Evolutionary conservation across 2,113 vertebrate genomes (phyloP).

Genomic region (Merops nubicus): DNA sequence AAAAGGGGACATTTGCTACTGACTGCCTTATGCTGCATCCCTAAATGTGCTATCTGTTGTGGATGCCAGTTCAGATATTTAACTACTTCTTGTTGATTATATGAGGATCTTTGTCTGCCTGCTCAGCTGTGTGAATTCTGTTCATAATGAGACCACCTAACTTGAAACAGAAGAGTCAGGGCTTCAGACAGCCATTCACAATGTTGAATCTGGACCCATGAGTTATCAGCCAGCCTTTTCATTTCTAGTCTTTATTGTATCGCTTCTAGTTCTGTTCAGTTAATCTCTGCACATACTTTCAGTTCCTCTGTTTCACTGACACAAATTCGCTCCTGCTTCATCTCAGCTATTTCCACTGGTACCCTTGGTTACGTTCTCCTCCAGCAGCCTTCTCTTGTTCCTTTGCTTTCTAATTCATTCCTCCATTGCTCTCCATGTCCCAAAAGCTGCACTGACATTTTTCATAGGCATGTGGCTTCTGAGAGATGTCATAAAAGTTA

Average conservation of each 20-base stretch:
- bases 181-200: background rate
- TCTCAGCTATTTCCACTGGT: background rate
- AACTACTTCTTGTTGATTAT: background rate
- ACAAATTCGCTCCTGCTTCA: background rate
- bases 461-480: background rate
- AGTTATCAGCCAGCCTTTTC: background rate
- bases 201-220: background rate
- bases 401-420: background rate
- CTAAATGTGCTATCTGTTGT: background rate
- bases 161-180: background rate
- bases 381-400: background rate
- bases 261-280: background rate
- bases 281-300: background rate
- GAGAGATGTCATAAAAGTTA: background rate
- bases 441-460: background rate
- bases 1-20: background rate
- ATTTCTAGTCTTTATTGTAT: background rate
- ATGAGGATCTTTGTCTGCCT: background rate
- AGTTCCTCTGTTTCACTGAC: background rate
- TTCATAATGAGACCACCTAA: background rate
- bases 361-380: background rate
- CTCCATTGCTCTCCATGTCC: background rate
- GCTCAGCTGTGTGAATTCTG: background rate
- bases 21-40: background rate
- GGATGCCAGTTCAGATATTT: background rate